Base-by-base conservation (phyloP, 2,888 invertebrate genomes). In the Strigamia crassipes region DNA sequence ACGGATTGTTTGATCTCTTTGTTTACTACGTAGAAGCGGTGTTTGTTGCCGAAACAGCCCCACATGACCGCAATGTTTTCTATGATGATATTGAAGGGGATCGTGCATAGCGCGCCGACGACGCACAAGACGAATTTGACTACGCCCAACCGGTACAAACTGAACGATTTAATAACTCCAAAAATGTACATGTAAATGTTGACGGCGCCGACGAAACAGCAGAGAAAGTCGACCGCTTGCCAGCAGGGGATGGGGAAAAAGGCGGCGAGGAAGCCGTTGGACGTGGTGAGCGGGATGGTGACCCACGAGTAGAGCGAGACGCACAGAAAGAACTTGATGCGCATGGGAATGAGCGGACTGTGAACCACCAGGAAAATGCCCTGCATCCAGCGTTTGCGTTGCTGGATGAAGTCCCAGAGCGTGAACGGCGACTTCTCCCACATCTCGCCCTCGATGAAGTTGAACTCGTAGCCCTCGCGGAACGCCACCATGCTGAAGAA, bases 341-440 rank as follows among this genome's bases (percentile, higher is more conserved):
- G 90, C 78, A 93, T 85, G 15, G 95, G 95, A 87, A 97, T 94
- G 85, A 92, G 90, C 87, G 93, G 81, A 66, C 82, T 82, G 84
- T 89, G 89, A 12, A 88, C 89, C 6, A 89, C 89, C 23, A 89
- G 86, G 81, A 86, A 87, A 80, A 89, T 88, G 79, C 90, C 90
- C 85, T 90, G 90, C 81, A 98, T 91, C 98, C 98, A 98, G 81
- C 98, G 91, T 88, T 98, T 98, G 83, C 98, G 91, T 87, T 98
- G 98, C 88, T 97, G 97, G 85, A 98, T 92, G 86, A 98, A 96
- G 88, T 98, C 98, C 92, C 94, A 93, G 42, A 98, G 89, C 1
- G 96, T 95, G 88, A 98, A 98, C 3, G 98, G 97, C 8, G 96
- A 96, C 87, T 98, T 97, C 88, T 98, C 98, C 94, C 97, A 97